Conservation (phyloP, 64 coral and sea anemone species). For the Hydrozoanthus tunicans region DNA sequence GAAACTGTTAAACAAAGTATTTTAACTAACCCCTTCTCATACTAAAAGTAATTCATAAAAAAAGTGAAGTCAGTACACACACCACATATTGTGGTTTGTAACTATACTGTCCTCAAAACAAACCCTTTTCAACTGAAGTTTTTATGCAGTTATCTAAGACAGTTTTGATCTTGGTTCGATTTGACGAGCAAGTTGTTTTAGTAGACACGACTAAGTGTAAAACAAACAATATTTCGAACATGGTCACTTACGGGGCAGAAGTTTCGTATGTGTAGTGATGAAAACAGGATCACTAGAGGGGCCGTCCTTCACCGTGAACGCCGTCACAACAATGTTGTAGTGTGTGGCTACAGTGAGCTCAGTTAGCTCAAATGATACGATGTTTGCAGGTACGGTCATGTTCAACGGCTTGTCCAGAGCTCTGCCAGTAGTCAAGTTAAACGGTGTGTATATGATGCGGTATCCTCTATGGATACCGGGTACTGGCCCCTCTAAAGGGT, state of each 20-base stretch:
- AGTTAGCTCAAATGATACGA: not conserved
- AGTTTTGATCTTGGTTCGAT: too few species aligned
- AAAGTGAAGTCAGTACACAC: too few species aligned
- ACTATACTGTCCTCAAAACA: too few species aligned
- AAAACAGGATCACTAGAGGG: slow-evolving; percentile 23
- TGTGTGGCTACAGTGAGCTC: slow-evolving; percentile 9
- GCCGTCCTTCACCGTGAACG: slow-evolving; percentile 43
- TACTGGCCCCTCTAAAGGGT: not conserved
- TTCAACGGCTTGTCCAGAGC: not conserved
- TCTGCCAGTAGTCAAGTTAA: not conserved
- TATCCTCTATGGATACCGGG: slow-evolving; percentile 36
- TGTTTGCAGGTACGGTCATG: not conserved
- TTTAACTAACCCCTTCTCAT: too few species aligned
- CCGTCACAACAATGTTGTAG: slow-evolving; percentile 14
- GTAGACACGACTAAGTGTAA: not conserved
- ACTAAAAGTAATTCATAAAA: too few species aligned
- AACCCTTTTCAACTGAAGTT: too few species aligned
- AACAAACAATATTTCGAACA: not conserved
- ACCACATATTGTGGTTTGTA: too few species aligned
- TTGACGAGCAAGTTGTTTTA: too few species aligned
- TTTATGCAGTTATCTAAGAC: too few species aligned
- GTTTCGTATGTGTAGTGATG: slow-evolving; percentile 27
- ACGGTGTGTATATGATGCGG: slow-evolving; percentile 21
- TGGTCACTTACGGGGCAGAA: slow-evolving; percentile 28
- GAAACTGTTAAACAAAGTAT: too few species aligned